Evolutionary conservation across 2,888 invertebrate genomes (phyloP).

Genomic region (Schrankia costaestrigalis): DNA sequence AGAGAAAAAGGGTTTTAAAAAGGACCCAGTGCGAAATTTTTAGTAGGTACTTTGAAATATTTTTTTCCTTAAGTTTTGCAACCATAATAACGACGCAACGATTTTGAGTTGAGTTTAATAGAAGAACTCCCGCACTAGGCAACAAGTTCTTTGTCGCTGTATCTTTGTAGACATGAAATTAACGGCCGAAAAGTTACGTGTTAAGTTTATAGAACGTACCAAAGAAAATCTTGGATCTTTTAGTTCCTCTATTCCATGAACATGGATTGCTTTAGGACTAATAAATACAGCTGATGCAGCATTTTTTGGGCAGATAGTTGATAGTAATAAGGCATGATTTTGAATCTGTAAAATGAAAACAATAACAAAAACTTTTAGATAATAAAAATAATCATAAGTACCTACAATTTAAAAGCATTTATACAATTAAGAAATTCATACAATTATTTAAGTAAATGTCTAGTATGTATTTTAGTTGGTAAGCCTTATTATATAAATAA

Average conservation of each 20-base stretch:
- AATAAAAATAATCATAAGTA: neutral
- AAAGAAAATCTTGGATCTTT: conserved; percentile 90
- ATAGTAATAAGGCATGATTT: conserved; percentile 2
- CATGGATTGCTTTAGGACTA: conserved; percentile 83
- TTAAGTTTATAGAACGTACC: conserved; percentile 62
- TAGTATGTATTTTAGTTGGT: neutral
- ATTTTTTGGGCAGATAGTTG: conserved; percentile 7
- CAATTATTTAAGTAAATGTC: neutral
- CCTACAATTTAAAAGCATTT: neutral
- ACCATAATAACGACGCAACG: too few relatives aligned
- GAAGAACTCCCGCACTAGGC: too few relatives aligned
- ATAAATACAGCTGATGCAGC: conserved; percentile 1
- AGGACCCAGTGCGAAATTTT: neutral
- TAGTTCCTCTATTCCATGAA: conserved; percentile 86
- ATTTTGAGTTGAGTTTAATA: too few relatives aligned
- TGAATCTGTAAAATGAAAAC: conserved; percentile 1
- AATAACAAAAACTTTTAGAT: neutral
- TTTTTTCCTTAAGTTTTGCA: neutral
- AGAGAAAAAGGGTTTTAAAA: neutral
- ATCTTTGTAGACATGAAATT: too few relatives aligned
- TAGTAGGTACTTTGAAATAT: neutral
- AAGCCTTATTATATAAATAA: neutral
- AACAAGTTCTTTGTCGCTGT: too few relatives aligned
- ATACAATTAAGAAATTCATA: neutral
- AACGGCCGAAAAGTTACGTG: too few relatives aligned